Evolutionary conservation across 2,888 invertebrate genomes (phyloP).

Genomic region (Melolontha melolontha): DNA sequence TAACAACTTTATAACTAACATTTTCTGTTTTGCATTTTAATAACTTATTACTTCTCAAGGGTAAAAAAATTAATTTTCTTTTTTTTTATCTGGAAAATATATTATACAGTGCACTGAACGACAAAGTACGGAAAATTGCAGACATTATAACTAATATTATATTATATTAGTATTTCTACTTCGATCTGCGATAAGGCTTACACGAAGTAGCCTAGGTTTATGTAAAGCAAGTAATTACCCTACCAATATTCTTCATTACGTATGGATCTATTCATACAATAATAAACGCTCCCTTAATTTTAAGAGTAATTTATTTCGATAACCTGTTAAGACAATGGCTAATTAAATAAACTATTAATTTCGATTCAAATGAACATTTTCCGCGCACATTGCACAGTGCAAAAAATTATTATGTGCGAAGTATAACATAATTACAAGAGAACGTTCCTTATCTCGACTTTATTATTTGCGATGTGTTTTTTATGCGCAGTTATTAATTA

Average conservation of each 20-base stretch:
- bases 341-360: constrained; percentile 41
- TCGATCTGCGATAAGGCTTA: constrained; percentile 20
- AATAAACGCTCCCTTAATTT: constrained; percentile 8
- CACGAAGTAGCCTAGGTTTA: constrained; percentile 7
- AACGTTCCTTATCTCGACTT: background rate
- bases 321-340: constrained; percentile 1
- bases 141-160: constrained; percentile 23
- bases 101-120: constrained; percentile 2
- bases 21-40: no score
- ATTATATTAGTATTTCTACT: background rate
- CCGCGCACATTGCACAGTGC: background rate
- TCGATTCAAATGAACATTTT: background rate
- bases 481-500: constrained; percentile 11
- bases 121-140: constrained; percentile 24
- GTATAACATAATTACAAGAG: constrained; percentile 12
- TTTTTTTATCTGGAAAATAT: background rate
- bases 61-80: no score
- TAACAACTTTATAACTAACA: no score
- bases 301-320: constrained; percentile 32
- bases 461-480: constrained; percentile 8
- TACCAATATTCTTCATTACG: background rate
- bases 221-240: constrained; percentile 14
- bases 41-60: no score
- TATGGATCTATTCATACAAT: constrained; percentile 9
- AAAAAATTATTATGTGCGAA: constrained; percentile 18